These are phyloP conservation scores for Eremobia ochroleuca DNA, from an alignment of 2,888 invertebrate genomes.

Conservation along the genomic window DNA sequence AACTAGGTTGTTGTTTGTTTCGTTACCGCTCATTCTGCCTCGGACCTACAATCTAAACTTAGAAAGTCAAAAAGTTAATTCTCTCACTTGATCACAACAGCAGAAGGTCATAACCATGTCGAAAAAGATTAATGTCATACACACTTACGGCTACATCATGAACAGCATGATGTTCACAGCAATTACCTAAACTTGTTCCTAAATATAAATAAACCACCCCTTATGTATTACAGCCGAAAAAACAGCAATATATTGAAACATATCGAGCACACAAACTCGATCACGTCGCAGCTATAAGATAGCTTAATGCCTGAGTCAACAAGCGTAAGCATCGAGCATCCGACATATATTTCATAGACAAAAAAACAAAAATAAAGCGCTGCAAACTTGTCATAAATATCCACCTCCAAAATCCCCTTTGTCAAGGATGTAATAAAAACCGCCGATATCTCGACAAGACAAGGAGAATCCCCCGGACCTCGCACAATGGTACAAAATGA, in stretches of 20 bases:
- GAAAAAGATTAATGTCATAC: constrained; percentile 25
- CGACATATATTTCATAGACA: constrained; percentile 71
- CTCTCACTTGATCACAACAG: neutral
- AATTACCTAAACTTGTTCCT: constrained; percentile 44
- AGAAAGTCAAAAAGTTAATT: neutral
- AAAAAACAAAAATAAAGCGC: constrained; percentile 73
- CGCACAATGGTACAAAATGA: constrained; percentile 83
- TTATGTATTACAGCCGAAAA: constrained; percentile 54
- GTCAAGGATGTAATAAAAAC: constrained; percentile 77
- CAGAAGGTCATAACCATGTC: constrained; percentile 17
- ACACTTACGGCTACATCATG: constrained; percentile 14
- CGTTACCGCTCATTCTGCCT: neutral
- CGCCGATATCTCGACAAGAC: constrained; percentile 78
- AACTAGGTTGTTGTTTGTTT: too few relatives aligned
- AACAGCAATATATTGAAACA: constrained; percentile 66
- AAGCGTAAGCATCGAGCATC: constrained; percentile 70
- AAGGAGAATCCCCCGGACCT: constrained; percentile 78
- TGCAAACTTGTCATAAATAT: constrained; percentile 78
- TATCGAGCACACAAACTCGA: constrained; percentile 62
- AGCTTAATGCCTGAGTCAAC: constrained; percentile 67
- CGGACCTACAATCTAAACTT: neutral
- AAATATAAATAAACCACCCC: constrained; percentile 51
- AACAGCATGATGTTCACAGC: constrained; percentile 26
- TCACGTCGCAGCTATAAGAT: constrained; percentile 73
- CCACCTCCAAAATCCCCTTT: constrained; percentile 73